Percentiles rank a stretch among this genome's conserved stretches.
These are phyloP conservation scores for Gobiocypris rarus DNA, from an alignment of 2,113 vertebrate species.

Conservation along the genomic window DNA sequence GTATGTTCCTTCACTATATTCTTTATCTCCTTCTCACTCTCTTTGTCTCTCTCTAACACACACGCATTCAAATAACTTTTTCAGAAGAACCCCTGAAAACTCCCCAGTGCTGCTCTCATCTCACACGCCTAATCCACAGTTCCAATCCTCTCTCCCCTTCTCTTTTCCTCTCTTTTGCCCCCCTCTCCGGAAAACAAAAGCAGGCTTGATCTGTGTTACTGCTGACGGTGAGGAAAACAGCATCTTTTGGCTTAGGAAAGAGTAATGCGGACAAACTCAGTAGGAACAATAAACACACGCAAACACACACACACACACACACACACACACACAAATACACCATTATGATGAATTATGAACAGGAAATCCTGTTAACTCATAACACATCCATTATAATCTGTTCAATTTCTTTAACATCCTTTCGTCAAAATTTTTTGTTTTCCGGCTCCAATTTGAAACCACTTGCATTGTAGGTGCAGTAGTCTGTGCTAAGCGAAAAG, in stretches of 20 bases:
- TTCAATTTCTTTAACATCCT: not conserved
- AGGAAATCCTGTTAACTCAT: not conserved
- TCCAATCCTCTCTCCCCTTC: slow-evolving; percentile 16
- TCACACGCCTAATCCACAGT: slow-evolving; percentile 31
- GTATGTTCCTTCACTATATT: slow-evolving; percentile 10
- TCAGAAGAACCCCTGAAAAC: slow-evolving; percentile 13
- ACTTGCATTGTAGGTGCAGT: not conserved
- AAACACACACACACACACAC: too few species aligned
- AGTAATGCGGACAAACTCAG: slow-evolving; percentile 30
- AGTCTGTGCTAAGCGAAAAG: not conserved
- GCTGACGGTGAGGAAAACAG: slow-evolving; percentile 45
- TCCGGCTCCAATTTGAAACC: not conserved
- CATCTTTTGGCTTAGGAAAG: slow-evolving; percentile 36
- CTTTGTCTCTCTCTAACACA: slow-evolving; percentile 30
- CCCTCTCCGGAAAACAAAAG: slow-evolving; percentile 50
- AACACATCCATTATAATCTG: not conserved
- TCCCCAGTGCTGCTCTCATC: slow-evolving; percentile 37
- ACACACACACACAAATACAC: not conserved
- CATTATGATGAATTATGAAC: not conserved
- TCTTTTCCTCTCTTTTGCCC: slow-evolving; percentile 48
- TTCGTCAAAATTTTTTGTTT: not conserved
- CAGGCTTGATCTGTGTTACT: slow-evolving; percentile 35
- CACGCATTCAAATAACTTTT: not conserved
- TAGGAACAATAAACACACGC: slow-evolving; percentile 23
- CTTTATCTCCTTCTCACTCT: slow-evolving; percentile 21